Percentiles rank a stretch among this genome's conserved stretches.
Evolutionary conservation across 2,888 invertebrate species (phyloP).

Genomic region (Opisthograptis luteolata): DNA sequence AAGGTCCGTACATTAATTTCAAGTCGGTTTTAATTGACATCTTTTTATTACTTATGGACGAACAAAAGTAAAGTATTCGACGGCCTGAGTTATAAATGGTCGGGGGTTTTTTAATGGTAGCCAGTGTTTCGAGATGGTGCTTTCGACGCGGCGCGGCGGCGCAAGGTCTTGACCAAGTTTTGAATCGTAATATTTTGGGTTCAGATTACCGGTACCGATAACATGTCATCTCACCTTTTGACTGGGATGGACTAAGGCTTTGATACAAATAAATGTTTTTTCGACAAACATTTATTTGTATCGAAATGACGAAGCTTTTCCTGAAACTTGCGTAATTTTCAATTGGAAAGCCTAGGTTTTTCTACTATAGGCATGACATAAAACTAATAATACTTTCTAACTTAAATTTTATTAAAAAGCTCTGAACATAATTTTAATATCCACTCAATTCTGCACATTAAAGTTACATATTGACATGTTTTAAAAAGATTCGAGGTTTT

Average conservation of each 20-base stretch:
- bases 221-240: constrained; percentile 78
- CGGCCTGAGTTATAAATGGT: constrained; percentile 71
- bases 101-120: constrained; percentile 74
- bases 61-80: constrained; percentile 68
- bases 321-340: too few species aligned
- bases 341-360: too few species aligned
- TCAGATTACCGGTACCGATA: constrained; percentile 82
- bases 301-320: too few species aligned
- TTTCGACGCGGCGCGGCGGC: constrained; percentile 52
- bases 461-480: too few species aligned
- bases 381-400: too few species aligned
- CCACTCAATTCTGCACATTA: too few species aligned
- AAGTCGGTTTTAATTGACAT: constrained; percentile 71
- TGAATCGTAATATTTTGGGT: constrained; percentile 84
- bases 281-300: too few species aligned
- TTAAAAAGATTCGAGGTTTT: too few species aligned
- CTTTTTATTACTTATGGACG: constrained; percentile 74
- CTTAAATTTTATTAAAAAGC: too few species aligned
- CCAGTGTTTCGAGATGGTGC: constrained; percentile 67
- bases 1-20: constrained; percentile 63
- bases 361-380: too few species aligned
- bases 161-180: constrained; percentile 81
- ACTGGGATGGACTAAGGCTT: constrained; percentile 57
- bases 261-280: neutral
- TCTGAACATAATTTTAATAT: too few species aligned